Percentiles rank a stretch among this genome's conserved stretches.
Conservation (phyloP, 1,140 invertebrate genomes). For the Steinernema khuongi region DNA sequence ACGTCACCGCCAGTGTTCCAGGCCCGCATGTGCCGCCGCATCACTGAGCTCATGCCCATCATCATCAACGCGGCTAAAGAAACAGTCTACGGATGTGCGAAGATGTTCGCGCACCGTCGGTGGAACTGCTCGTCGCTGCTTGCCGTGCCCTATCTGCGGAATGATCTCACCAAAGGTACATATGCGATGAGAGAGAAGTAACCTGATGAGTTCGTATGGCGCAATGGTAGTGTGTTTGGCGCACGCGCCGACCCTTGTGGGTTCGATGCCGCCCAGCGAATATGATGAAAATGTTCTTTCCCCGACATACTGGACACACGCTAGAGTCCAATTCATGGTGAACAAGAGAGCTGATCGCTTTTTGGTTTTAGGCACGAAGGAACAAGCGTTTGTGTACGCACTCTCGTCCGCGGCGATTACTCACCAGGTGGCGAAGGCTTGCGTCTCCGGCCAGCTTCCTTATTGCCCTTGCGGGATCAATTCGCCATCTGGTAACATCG, state of each 20-base stretch:
- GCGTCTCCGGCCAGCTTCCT: slow-evolving; percentile 67
- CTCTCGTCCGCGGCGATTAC: slow-evolving; percentile 71
- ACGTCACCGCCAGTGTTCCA: slow-evolving; percentile 60
- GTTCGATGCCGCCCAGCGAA: not conserved
- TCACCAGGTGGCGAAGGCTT: slow-evolving; percentile 70
- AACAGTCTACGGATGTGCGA: slow-evolving; percentile 69
- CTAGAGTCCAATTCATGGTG: not conserved
- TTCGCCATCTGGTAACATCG: slow-evolving; percentile 63
- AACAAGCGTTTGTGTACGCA: slow-evolving; percentile 74
- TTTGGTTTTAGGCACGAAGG: slow-evolving; percentile 67
- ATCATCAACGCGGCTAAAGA: slow-evolving; percentile 69
- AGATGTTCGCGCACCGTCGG: slow-evolving; percentile 68
- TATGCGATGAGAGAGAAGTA: not conserved
- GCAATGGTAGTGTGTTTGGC: not conserved
- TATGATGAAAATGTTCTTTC: slow-evolving; percentile 9
- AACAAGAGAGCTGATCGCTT: slow-evolving; percentile 24
- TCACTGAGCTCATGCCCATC: slow-evolving; percentile 73
- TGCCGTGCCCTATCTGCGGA: slow-evolving; percentile 71
- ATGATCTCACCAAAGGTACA: slow-evolving; percentile 70
- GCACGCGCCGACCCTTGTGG: not conserved
- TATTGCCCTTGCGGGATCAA: slow-evolving; percentile 67
- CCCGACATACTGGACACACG: not conserved
- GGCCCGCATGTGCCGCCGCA: slow-evolving; percentile 70
- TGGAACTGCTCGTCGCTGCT: slow-evolving; percentile 80
- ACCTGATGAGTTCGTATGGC: not conserved